Percentiles rank a stretch among this genome's conserved stretches.
Conservation (phyloP, 1,140 invertebrate genomes). For the Samia ricini region DNA sequence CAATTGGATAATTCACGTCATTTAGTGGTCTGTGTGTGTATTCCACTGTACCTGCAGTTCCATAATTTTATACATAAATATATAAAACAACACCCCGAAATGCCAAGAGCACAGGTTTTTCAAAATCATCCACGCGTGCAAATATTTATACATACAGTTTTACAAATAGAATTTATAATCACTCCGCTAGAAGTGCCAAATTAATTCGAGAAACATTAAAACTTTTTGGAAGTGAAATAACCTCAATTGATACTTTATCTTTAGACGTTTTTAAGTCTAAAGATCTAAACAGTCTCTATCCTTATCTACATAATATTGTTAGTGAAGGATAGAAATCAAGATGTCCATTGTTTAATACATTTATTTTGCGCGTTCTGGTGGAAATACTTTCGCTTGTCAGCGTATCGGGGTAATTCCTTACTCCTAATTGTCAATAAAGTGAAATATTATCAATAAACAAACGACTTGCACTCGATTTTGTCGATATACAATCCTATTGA, state of each 20-base stretch:
- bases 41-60: not conserved
- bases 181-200: no score
- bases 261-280: no score
- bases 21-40: not conserved
- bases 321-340: no score
- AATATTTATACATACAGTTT: no score
- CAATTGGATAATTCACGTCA: no score
- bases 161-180: no score
- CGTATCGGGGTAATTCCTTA: not conserved
- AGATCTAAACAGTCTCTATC: not conserved
- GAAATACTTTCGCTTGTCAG: not conserved
- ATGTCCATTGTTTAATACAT: no score
- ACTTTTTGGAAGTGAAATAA: no score
- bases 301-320: not conserved
- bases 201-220: no score
- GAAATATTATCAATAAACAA: not conserved
- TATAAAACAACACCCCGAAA: not conserved
- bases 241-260: no score
- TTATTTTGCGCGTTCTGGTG: not conserved
- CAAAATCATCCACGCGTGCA: not conserved
- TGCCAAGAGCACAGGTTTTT: not conserved
- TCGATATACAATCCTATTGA: not conserved
- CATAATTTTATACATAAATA: not conserved
- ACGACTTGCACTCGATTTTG: not conserved
- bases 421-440: not conserved